phyloP scores from a whole-genome alignment of 2,888 invertebrate genomes.

The Boloria euphrosyne region DNA sequence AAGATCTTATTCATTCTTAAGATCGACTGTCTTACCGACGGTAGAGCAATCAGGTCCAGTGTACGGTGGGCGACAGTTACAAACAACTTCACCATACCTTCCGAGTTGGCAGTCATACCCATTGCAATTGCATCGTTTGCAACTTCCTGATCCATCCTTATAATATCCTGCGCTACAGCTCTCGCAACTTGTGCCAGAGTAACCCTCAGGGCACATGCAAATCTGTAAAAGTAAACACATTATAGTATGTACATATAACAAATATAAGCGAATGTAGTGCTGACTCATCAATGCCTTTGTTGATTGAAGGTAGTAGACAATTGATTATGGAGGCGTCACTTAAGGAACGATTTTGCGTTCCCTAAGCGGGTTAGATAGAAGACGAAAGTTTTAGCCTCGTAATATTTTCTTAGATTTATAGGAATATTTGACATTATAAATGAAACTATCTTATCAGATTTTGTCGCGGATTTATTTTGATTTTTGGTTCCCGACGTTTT shows the following conservation, averaged over 20 bases:
- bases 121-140: constrained; percentile 89
- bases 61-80: constrained; percentile 87
- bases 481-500: too few species aligned
- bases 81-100: constrained; percentile 83
- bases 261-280: background rate
- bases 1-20: background rate
- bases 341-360: too few species aligned
- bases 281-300: too few species aligned
- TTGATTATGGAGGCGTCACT: too few species aligned
- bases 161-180: constrained; percentile 87
- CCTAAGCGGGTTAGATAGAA: too few species aligned
- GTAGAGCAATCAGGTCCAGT: constrained; percentile 85
- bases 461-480: too few species aligned
- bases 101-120: constrained; percentile 85
- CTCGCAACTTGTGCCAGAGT: constrained; percentile 92
- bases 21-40: constrained; percentile 50
- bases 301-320: too few species aligned
- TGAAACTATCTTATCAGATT: too few species aligned
- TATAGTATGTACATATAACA: background rate
- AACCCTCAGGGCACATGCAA: constrained; percentile 92
- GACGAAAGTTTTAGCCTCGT: too few species aligned
- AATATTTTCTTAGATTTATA: too few species aligned
- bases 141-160: constrained; percentile 84
- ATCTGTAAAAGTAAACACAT: constrained; percentile 51
- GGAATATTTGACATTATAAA: too few species aligned